These are phyloP conservation scores for Enteromius paludinosus DNA, from an alignment of 2,797 vertebrate genomes.

Conservation along the genomic window DNA sequence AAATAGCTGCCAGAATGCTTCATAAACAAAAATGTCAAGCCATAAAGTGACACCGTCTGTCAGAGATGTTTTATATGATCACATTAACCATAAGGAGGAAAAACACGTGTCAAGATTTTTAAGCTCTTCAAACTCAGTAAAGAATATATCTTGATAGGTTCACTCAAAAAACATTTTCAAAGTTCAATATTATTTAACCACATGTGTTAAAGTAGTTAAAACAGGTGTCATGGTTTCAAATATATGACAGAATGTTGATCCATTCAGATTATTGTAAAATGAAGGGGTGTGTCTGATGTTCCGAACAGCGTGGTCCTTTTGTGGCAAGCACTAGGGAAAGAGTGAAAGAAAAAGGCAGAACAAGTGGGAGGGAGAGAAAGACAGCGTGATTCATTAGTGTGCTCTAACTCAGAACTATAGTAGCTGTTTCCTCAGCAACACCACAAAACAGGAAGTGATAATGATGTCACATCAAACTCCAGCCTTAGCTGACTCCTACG, in stretches of 20 bases:
- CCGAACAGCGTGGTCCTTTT: conserved; percentile 37
- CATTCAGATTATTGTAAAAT: conserved; percentile 7
- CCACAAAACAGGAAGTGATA: conserved; percentile 77
- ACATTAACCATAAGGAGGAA: neutral
- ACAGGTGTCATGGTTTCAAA: neutral
- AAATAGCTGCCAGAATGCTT: neutral
- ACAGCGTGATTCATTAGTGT: conserved; percentile 45
- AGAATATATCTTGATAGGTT: neutral
- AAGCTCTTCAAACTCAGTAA: neutral
- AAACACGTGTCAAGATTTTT: neutral
- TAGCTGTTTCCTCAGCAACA: conserved; percentile 57
- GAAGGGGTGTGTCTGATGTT: conserved; percentile 29
- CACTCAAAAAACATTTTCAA: neutral
- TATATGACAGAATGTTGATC: neutral
- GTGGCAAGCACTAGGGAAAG: conserved; percentile 16
- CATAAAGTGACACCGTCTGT: neutral
- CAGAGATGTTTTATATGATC: neutral
- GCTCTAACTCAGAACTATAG: conserved; percentile 51
- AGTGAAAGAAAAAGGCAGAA: conserved; percentile 59
- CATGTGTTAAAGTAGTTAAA: neutral
- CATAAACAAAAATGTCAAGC: neutral
- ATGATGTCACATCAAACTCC: conserved; percentile 71
- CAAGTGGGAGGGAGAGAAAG: conserved; percentile 53
- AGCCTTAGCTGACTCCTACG: conserved; percentile 48
- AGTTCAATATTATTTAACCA: neutral